A percentile compares a stretch with the other conserved stretches of the same genome.
Conservation (phyloP, 2,113 vertebrate genomes). For the Bubo scandiacus region DNA sequence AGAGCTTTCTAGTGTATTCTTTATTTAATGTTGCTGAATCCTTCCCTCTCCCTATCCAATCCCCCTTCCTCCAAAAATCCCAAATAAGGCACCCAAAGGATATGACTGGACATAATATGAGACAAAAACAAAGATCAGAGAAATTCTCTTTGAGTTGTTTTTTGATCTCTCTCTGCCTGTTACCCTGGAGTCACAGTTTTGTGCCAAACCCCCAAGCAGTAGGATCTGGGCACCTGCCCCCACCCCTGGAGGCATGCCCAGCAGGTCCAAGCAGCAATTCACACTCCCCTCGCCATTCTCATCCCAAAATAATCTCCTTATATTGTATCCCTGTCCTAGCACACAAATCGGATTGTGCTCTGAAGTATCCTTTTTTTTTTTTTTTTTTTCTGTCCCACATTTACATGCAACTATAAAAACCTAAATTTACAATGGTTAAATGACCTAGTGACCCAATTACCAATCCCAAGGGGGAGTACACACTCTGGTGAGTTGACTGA, state of each 20-base stretch:
- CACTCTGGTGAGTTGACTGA: background rate
- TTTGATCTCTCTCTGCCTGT: background rate
- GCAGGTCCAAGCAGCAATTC: background rate
- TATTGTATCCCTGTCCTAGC: background rate
- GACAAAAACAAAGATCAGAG: background rate
- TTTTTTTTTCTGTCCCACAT: background rate
- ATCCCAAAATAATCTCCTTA: background rate
- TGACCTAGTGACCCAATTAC: conserved; percentile 42
- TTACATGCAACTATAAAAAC: background rate
- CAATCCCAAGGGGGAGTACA: background rate
- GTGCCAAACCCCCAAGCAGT: background rate
- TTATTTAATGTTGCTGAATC: background rate
- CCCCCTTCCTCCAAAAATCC: background rate
- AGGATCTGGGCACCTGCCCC: background rate
- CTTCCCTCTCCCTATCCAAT: background rate
- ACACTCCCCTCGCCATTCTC: background rate
- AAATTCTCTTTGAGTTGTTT: background rate
- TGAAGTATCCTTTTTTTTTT: background rate
- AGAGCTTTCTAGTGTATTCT: background rate
- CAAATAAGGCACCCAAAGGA: background rate
- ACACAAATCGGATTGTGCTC: background rate
- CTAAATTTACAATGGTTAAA: background rate
- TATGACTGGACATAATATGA: background rate
- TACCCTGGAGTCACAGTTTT: background rate
- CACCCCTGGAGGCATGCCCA: background rate